Conservation (phyloP, 2,797 vertebrate genomes). For the Adrianichthys oophorus region DNA sequence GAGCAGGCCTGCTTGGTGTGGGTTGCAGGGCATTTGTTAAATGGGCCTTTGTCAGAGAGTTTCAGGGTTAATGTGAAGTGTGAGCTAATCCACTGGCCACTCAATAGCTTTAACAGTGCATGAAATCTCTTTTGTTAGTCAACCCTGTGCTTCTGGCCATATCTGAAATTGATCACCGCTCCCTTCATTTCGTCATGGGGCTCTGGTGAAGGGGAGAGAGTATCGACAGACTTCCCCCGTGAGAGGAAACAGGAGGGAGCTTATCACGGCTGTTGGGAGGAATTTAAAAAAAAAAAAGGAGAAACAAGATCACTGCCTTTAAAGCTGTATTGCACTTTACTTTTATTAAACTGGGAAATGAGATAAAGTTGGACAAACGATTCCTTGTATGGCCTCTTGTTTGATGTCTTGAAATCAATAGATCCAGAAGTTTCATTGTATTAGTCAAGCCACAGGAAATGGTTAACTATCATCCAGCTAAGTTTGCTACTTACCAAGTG, state of each 20-base stretch:
- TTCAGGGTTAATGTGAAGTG: conserved; percentile 73
- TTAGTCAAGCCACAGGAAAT: too few species aligned
- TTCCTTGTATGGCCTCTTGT: too few species aligned
- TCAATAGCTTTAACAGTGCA: conserved; percentile 77
- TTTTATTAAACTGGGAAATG: too few species aligned
- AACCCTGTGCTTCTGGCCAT: conserved; percentile 68
- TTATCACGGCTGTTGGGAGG: conserved; percentile 27
- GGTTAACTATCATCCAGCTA: too few species aligned
- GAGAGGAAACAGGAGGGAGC: conserved; percentile 38
- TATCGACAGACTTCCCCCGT: conserved; percentile 61
- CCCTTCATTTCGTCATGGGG: conserved; percentile 47
- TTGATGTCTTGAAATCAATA: too few species aligned
- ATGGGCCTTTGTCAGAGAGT: conserved; percentile 63
- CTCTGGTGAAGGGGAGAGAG: conserved; percentile 46
- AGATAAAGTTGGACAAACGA: too few species aligned
- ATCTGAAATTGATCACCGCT: conserved; percentile 76
- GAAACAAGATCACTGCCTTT: conserved; percentile 12
- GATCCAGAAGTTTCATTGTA: too few species aligned
- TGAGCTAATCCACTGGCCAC: conserved; percentile 75
- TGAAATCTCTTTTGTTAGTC: conserved; percentile 80
- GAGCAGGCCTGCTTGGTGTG: conserved; percentile 48
- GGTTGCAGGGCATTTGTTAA: conserved; percentile 63
- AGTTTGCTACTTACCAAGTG: too few species aligned
- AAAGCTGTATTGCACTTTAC: background rate
- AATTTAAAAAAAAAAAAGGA: conserved; percentile 28